Conservation (phyloP, 2,797 vertebrate species). For the Sparidentex hasta region DNA sequence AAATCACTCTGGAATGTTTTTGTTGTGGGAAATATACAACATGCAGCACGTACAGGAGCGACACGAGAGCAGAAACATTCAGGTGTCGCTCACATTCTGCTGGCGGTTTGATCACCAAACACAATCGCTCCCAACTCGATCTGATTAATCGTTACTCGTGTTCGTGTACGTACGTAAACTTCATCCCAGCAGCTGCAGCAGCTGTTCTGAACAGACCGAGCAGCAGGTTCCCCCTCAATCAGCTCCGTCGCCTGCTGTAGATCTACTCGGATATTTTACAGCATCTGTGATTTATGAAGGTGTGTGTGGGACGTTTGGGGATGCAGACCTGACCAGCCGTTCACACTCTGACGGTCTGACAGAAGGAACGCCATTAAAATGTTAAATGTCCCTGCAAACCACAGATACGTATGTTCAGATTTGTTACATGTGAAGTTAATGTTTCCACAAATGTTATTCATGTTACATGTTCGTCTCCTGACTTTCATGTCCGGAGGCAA, state of each 20-base stretch:
- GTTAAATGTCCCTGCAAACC: too few species aligned
- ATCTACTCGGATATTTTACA: slow-evolving; percentile 36
- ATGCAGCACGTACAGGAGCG: too few species aligned
- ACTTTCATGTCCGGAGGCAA: too few species aligned
- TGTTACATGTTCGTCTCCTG: too few species aligned
- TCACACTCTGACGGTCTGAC: background rate
- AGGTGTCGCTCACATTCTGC: background rate
- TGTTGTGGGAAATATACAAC: background rate
- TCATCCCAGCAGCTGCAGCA: slow-evolving; percentile 15
- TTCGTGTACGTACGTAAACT: background rate
- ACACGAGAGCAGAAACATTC: background rate
- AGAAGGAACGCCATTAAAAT: background rate
- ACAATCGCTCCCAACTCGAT: background rate
- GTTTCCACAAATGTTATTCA: too few species aligned
- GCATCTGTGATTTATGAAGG: slow-evolving; percentile 18
- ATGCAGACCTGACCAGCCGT: background rate
- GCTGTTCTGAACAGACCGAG: slow-evolving; percentile 18
- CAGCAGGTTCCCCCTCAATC: slow-evolving; percentile 29
- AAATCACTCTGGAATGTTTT: background rate
- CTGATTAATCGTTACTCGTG: slow-evolving; percentile 4
- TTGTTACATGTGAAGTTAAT: too few species aligned
- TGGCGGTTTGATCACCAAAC: background rate
- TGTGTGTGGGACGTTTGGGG: background rate
- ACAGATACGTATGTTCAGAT: too few species aligned
- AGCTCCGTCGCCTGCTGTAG: background rate